phyloP scores from a whole-genome alignment of 2,888 invertebrate species.

The Cepaea hortensis region DNA sequence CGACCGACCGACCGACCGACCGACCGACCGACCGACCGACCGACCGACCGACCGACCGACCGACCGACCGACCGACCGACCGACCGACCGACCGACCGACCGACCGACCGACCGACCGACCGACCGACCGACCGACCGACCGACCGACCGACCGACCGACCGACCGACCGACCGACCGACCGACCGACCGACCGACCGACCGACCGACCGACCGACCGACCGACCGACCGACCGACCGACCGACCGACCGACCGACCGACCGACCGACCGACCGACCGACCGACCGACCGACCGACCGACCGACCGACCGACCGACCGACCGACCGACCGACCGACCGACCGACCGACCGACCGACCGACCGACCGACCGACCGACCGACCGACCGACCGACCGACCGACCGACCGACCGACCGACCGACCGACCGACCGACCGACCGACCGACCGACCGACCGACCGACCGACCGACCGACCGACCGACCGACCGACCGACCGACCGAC shows the following conservation, averaged over 20 bases:
- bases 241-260: conserved; percentile 13
- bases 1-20: conserved; percentile 31
- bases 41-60: conserved; percentile 14
- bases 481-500: not conserved
- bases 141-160: conserved; percentile 16
- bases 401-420: not conserved
- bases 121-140: conserved; percentile 1
- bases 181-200: conserved; percentile 16
- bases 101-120: not conserved
- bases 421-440: not conserved
- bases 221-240: conserved; percentile 16
- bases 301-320: not conserved
- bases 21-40: conserved; percentile 31
- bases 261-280: not conserved
- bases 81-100: not conserved
- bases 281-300: not conserved
- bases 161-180: conserved; percentile 16
- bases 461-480: not conserved
- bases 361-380: not conserved
- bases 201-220: conserved; percentile 16
- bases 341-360: not conserved
- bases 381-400: not conserved
- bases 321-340: not conserved
- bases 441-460: not conserved
- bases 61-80: not conserved